Evolutionary conservation across 2,113 vertebrate genomes (phyloP).

Genomic region (Phrynosoma blainvillii): DNA sequence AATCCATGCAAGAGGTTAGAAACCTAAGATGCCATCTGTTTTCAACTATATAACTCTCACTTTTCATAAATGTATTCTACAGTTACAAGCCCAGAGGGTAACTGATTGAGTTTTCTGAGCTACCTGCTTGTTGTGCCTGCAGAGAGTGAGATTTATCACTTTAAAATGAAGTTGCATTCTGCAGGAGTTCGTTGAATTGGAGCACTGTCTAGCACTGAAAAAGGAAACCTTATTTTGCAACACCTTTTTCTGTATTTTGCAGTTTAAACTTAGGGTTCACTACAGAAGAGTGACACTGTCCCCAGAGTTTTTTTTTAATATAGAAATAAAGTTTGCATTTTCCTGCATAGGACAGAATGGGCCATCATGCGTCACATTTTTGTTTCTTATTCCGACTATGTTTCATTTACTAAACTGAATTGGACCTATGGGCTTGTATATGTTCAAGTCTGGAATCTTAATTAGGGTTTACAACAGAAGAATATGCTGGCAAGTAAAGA

Average conservation of each 20-base stretch:
- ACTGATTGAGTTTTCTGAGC: constrained; percentile 25
- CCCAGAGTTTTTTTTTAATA: background rate
- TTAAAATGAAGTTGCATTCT: background rate
- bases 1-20: background rate
- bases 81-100: background rate
- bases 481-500: background rate
- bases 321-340: constrained; percentile 7
- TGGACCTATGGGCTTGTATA: background rate
- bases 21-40: constrained; percentile 17
- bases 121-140: background rate
- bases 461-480: background rate
- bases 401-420: background rate
- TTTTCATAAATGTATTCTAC: constrained; percentile 29
- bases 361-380: background rate
- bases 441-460: background rate
- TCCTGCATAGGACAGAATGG: background rate
- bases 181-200: background rate
- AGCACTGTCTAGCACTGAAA: background rate
- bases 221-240: rapidly evolving
- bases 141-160: background rate
- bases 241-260: rapidly evolving
- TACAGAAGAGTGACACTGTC: background rate
- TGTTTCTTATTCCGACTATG: background rate
- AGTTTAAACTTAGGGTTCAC: rapidly evolving
- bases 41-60: background rate